phyloP scores from a whole-genome alignment of 1,140 invertebrate species.

The Apolygus lucorum region DNA sequence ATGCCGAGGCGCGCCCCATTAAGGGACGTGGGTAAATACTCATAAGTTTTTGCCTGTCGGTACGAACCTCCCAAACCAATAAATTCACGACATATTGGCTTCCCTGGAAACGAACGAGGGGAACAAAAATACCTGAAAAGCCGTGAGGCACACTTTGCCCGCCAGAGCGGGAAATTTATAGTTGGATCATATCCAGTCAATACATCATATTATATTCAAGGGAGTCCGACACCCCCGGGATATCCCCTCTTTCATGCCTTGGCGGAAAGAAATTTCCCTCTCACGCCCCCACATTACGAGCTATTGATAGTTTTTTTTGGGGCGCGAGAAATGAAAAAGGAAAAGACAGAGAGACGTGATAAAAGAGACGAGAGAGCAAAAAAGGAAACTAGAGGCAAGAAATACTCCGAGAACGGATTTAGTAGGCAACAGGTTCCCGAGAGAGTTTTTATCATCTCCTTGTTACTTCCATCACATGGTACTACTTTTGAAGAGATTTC shows the following conservation, averaged over 20 bases:
- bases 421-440: not conserved
- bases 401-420: not conserved
- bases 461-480: conserved; percentile 76
- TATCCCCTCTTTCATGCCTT: not conserved
- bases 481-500: too few species aligned
- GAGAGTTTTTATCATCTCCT: conserved; percentile 46
- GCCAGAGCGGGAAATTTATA: not conserved
- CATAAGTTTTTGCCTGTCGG: too few species aligned
- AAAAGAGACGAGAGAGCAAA: too few species aligned
- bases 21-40: too few species aligned
- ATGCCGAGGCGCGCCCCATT: too few species aligned
- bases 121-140: too few species aligned
- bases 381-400: not conserved
- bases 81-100: not conserved
- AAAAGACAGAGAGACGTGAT: not conserved
- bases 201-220: not conserved
- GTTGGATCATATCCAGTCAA: not conserved
- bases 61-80: too few species aligned
- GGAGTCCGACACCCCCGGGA: not conserved
- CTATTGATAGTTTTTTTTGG: not conserved
- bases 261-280: not conserved
- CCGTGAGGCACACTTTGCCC: not conserved
- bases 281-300: not conserved
- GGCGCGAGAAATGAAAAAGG: not conserved
- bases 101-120: not conserved